phyloP scores from a whole-genome alignment of 2,113 vertebrate genomes.

The Melierax canorus region DNA sequence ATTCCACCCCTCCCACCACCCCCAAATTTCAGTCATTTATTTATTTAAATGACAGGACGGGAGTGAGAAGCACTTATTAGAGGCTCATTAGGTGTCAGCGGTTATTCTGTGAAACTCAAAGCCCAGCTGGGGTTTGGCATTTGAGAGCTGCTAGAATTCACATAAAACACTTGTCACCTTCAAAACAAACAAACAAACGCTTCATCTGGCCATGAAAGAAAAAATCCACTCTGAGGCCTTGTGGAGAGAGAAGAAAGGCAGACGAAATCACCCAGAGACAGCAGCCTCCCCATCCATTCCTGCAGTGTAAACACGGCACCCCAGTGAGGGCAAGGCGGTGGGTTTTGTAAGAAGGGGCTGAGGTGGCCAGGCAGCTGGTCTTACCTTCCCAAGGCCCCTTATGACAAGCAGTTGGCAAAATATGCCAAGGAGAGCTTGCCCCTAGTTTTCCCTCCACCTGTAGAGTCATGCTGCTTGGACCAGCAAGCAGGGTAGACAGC shows the following conservation, averaged over 20 bases:
- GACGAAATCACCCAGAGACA: background rate
- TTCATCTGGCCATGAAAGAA: constrained; percentile 49
- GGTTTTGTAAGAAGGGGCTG: background rate
- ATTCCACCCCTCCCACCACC: constrained; percentile 3
- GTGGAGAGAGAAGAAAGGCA: background rate
- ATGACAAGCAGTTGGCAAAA: background rate
- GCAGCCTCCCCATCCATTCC: background rate
- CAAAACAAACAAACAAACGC: constrained; percentile 6
- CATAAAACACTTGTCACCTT: constrained; percentile 53
- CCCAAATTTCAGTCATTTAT: constrained; percentile 42
- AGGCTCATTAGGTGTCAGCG: constrained; percentile 58
- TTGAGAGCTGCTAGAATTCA: constrained; percentile 57
- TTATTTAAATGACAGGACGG: constrained; percentile 42
- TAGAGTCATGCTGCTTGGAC: background rate
- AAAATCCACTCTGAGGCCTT: background rate
- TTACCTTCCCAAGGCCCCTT: background rate
- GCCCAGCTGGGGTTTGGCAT: constrained; percentile 59
- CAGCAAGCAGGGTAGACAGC: background rate
- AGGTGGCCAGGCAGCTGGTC: background rate
- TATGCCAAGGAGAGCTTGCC: background rate
- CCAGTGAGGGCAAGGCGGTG: background rate
- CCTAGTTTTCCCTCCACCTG: background rate
- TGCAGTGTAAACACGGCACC: background rate
- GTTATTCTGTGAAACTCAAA: constrained; percentile 68
- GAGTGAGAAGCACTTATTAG: constrained; percentile 59